Percentiles rank a stretch among this genome's conserved stretches.
These are phyloP conservation scores for Drosophila lacteicornis DNA, from an alignment of 1,140 invertebrate species.

Conservation along the genomic window DNA sequence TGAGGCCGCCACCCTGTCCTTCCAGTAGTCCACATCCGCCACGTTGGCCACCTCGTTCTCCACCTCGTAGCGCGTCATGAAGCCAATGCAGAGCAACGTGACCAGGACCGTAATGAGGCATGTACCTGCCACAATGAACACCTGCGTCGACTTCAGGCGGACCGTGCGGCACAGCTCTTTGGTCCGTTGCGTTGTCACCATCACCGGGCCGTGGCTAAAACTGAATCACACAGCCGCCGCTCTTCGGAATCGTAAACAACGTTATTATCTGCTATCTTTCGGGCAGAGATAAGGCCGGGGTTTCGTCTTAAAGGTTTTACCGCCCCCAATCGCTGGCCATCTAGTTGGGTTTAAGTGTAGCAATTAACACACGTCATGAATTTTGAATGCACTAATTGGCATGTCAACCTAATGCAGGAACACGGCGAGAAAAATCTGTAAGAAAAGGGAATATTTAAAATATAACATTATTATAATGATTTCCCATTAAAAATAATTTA, in stretches of 20 bases:
- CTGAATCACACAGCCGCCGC: constrained; percentile 12
- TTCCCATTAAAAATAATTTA: too few species aligned
- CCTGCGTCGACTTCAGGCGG: constrained; percentile 61
- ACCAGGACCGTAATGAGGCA: constrained; percentile 59
- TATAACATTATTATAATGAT: neutral
- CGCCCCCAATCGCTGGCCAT: constrained; percentile 19
- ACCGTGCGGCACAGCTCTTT: constrained; percentile 38
- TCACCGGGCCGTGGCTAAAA: constrained; percentile 10
- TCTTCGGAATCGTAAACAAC: constrained; percentile 18
- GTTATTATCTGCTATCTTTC: constrained; percentile 29
- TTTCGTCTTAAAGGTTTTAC: constrained; percentile 33
- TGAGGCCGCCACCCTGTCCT: constrained; percentile 44
- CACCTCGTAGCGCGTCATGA: constrained; percentile 75
- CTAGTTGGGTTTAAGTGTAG: constrained; percentile 31
- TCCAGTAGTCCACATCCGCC: constrained; percentile 74
- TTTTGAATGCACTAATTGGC: constrained; percentile 64
- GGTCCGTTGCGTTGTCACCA: constrained; percentile 28
- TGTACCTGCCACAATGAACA: constrained; percentile 67
- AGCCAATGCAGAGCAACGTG: constrained; percentile 64
- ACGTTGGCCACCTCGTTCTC: constrained; percentile 66
- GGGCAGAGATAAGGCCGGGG: constrained; percentile 6
- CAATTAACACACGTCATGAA: constrained; percentile 66
- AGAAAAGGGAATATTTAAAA: neutral
- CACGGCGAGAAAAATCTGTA: constrained; percentile 15
- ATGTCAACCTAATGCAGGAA: constrained; percentile 57